phyloP scores from a whole-genome alignment of 1,140 invertebrate species.

The Euwallacea fornicatus region DNA sequence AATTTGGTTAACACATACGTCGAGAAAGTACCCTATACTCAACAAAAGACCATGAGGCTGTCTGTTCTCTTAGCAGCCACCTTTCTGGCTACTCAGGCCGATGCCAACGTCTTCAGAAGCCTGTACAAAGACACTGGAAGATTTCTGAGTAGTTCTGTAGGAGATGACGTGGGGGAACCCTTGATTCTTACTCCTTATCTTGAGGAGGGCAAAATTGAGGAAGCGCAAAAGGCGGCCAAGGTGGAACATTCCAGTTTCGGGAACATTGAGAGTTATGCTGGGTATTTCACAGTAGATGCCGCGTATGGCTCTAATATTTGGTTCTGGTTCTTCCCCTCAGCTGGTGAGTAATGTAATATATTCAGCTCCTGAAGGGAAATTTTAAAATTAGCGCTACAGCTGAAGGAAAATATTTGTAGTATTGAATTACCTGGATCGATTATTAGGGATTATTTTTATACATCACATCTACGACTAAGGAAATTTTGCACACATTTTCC shows the following conservation, averaged over 20 bases:
- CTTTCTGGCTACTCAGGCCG: neutral
- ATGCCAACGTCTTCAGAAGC: neutral
- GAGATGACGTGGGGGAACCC: conserved; percentile 44
- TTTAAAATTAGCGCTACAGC: neutral
- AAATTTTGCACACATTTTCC: too few species aligned
- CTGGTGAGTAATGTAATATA: conserved; percentile 45
- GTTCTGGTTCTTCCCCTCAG: conserved; percentile 76
- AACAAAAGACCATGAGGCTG: too few species aligned
- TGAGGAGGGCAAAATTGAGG: conserved; percentile 54
- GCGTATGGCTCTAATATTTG: conserved; percentile 68
- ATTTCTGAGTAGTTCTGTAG: conserved; percentile 41
- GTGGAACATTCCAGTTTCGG: conserved; percentile 37
- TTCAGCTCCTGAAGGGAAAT: neutral
- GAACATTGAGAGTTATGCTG: conserved; percentile 57
- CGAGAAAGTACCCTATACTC: too few species aligned
- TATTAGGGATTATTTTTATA: too few species aligned
- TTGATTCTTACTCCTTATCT: conserved; percentile 59
- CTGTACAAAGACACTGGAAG: conserved; percentile 17
- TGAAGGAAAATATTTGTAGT: neutral
- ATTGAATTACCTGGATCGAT: neutral
- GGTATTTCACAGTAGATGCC: conserved; percentile 71
- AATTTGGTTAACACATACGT: too few species aligned
- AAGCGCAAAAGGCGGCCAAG: conserved; percentile 44
- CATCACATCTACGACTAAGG: too few species aligned
- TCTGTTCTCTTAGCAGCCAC: neutral